A percentile compares a stretch with the other conserved stretches of the same genome.
Evolutionary conservation across 2,888 invertebrate genomes (phyloP).

Genomic region (Drosophila falleni): DNA sequence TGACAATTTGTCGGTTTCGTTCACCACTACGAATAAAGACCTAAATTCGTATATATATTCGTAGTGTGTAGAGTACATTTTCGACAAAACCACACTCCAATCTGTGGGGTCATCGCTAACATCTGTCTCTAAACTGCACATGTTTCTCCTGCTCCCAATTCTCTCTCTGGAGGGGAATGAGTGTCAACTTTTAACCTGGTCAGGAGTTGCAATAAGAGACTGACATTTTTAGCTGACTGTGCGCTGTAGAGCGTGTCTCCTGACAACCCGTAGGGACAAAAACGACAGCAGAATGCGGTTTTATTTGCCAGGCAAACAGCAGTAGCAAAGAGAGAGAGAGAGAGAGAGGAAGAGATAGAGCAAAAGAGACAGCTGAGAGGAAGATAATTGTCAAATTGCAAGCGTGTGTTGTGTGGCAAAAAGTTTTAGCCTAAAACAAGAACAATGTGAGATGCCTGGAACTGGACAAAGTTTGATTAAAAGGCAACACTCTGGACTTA

Average conservation of each 20-base stretch:
- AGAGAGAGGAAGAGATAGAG: neutral
- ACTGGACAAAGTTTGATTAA: constrained; percentile 44
- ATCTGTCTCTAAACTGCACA: constrained; percentile 13
- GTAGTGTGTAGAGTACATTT: too few relatives aligned
- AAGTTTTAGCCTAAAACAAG: constrained; percentile 26
- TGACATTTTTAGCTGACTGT: constrained; percentile 38
- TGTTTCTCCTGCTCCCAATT: neutral
- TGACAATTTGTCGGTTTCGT: constrained; percentile 27
- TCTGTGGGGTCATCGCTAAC: constrained; percentile 5
- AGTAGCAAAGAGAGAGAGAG: neutral
- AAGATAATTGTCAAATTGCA: constrained; percentile 26
- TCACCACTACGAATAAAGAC: neutral
- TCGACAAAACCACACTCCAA: constrained; percentile 5
- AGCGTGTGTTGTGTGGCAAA: constrained; percentile 22
- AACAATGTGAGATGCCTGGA: constrained; percentile 15
- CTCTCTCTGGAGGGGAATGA: neutral
- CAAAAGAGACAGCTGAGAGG: neutral
- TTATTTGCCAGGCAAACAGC: constrained; percentile 23
- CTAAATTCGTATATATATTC: neutral
- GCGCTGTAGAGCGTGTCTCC: constrained; percentile 26
- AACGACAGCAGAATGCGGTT: constrained; percentile 27
- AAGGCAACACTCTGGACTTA: constrained; percentile 8
- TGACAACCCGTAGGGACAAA: neutral
- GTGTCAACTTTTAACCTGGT: constrained; percentile 8
- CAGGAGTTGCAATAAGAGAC: constrained; percentile 6